A percentile compares a stretch with the other conserved stretches of the same genome.
Conservation (phyloP, 2,888 invertebrate species). For the Silvanus unidentatus region DNA sequence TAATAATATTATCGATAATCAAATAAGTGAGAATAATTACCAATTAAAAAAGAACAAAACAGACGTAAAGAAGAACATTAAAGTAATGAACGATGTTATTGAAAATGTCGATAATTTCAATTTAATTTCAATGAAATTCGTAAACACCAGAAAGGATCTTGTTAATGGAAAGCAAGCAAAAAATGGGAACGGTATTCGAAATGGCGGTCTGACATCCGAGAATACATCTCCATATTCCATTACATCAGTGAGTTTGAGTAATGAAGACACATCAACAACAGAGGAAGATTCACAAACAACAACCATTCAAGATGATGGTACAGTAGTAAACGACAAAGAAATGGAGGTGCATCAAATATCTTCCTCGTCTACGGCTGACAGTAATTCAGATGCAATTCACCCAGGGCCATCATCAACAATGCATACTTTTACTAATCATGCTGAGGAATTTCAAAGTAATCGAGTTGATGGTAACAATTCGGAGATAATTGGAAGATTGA, state of each 20-base stretch:
- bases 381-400: no score
- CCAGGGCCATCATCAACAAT: constrained; percentile 1
- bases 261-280: constrained; percentile 6
- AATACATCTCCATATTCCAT: constrained; percentile 6
- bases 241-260: constrained; percentile 1
- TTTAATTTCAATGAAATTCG: neutral
- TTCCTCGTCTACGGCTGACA: neutral
- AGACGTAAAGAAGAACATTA: neutral
- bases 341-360: neutral
- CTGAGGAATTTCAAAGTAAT: constrained; percentile 14
- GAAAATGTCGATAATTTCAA: constrained; percentile 1
- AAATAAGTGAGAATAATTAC: neutral
- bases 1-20: neutral
- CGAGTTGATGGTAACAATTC: constrained; percentile 12
- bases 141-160: neutral
- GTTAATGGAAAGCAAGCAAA: constrained; percentile 3
- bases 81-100: constrained; percentile 1
- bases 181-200: constrained; percentile 2
- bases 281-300: neutral
- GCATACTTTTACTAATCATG: constrained; percentile 15
- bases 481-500: no score
- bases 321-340: neutral
- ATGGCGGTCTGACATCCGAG: constrained; percentile 3
- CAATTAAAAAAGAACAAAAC: neutral
- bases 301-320: neutral